Evolutionary conservation across 2,113 vertebrate genomes (phyloP), one percentile per base, ranked within the genome.

Genomic region (Megalops atlanticus): DNA sequence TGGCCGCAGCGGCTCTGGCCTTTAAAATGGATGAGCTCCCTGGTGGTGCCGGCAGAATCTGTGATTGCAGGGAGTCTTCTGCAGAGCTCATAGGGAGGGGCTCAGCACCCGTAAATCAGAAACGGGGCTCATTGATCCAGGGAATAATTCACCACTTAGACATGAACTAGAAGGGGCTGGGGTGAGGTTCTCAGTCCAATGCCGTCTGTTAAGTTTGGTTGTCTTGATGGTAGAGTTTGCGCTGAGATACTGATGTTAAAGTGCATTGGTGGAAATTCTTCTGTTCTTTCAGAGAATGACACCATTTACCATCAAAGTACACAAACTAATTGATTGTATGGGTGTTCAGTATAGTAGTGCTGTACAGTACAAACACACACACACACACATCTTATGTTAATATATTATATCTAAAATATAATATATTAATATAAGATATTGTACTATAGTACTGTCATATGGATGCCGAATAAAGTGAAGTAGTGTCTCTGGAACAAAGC

Each of bases 61-160:
- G 43, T 45, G 43, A 43, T 79, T 76, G 70, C 12, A 10, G 35
- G 49, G 52, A 21, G 36, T 85, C 43, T 80, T 72, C 0, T 71
- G 24, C 2, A 33, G 7, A 45, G 74, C 68, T 31, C 0, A 40
- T 24, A 8, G 83, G 33, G 80, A 64, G 7, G n/a, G 24, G 0
- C 8, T 24, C 58, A 4, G 58, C n/a, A n/a, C 7, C 85, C 82
- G 71, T 31, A n/a, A 83, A 24, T 79, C 80, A 82, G 75, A 73
- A 68, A 52, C n/a, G 35, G 54, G 68, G 47, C 18, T 82, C 58
- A 70, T 70, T 24, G 74, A 87, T 88, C 24, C 33, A 75, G 36
- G 40, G 78, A 15, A 24, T 64, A 11, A 27, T 64, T 64, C 31
- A 64, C 21, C 58, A 8, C 12, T 12, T 16, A 2, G 47, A 49